phyloP scores from a whole-genome alignment of 64 coral and sea anemone genomes.

The Montipora capricornis region DNA sequence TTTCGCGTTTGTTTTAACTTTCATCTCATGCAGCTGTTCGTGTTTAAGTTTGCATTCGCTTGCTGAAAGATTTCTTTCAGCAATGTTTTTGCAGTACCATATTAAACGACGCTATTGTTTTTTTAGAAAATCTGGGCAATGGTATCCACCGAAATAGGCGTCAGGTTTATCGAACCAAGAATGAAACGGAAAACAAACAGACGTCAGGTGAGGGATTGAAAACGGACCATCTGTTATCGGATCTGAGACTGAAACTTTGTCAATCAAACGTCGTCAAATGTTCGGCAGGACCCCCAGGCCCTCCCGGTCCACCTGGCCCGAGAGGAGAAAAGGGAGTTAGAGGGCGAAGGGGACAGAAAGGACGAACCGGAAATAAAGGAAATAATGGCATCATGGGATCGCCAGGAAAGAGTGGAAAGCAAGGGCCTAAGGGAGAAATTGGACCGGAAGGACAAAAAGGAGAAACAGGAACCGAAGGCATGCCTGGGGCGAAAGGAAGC shows the following conservation, averaged over 20 bases:
- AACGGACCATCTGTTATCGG: neutral
- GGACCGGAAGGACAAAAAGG: neutral
- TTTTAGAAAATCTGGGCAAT: no score
- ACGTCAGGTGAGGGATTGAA: no score
- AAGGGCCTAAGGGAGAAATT: neutral
- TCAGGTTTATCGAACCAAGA: no score
- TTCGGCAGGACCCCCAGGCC: neutral
- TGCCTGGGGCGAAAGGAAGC: neutral
- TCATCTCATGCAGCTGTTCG: no score
- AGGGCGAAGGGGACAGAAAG: conserved; percentile 26
- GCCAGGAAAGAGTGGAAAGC: conserved; percentile 15
- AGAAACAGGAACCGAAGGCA: neutral
- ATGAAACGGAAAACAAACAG: no score
- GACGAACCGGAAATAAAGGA: conserved; percentile 19
- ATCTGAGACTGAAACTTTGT: neutral
- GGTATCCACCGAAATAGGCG: no score
- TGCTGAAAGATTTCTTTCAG: no score
- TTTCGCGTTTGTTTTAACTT: no score
- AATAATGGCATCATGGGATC: conserved; percentile 36
- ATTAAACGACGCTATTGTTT: no score
- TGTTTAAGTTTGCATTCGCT: no score
- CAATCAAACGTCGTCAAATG: neutral
- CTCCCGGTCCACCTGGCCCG: conserved; percentile 46
- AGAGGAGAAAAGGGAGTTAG: neutral
- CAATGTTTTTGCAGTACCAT: no score